Evolutionary conservation across 2,113 vertebrate species (phyloP), one percentile per base, ranked within the genome.

Genomic region (Plotosus lineatus): DNA sequence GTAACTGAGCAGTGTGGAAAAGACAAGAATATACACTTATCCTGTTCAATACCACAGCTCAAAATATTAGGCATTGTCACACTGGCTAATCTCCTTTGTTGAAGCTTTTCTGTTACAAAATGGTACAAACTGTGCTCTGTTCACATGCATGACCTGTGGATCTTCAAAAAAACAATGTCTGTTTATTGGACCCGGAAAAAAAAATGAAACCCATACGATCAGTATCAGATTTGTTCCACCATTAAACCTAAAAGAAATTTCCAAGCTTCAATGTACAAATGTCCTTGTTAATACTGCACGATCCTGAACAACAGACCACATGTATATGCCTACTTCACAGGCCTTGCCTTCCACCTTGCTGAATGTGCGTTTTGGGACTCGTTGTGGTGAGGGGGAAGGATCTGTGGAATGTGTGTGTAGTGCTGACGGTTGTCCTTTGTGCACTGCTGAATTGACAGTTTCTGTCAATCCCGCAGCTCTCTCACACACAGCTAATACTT

Each of bases 371-470:
- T 84, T 83, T 81, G 63, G 14, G 11, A 44, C 42, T 6, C 53
- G 75, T 31, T 82, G 84, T 78, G 85, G 86, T 75, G 31, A 71
- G 72, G 80, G 83, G 88, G 89, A 90, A 91, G 91, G 91, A 77
- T 58, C 58, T 60, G 40, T 86, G 79, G 87, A 89, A 90, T 90
- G 89, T 83, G 76, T 85, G 75, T 87, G 88, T 91, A 90, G 73
- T 90, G 90, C 90, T 92, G 90, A 89, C 87, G 82, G 78, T 84
- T 60, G 88, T 90, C 84, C 88, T 89, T 87, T 69, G 79, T 50
- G 31, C 82, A 19, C 10, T 31, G 88, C 88, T 87, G 89, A 89
- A 78, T 83, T 66, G 55, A 82, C 66, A 81, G 65, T 69, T 55
- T 58, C 19, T 51, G 61, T 55, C 9, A 12, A 53, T 53, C 82